These are phyloP conservation scores for Mormyrus lacerda DNA, from an alignment of 2,113 vertebrate species.

Conservation along the genomic window DNA sequence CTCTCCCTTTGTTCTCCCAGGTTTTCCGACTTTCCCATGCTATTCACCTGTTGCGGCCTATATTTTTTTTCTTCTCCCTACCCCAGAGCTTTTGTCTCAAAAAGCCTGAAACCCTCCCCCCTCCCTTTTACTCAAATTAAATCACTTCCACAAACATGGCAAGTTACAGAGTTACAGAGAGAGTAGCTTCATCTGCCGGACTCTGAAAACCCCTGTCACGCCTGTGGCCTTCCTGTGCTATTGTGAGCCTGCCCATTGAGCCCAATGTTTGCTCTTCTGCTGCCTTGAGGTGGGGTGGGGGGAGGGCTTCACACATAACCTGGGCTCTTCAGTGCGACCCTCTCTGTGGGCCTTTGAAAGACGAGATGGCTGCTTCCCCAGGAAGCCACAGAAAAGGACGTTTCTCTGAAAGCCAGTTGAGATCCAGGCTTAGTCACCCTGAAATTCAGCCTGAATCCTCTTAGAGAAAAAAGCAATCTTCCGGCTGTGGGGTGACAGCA, in stretches of 20 bases:
- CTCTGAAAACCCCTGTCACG: not conserved
- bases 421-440: constrained; percentile 3
- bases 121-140: not conserved
- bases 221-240: not conserved
- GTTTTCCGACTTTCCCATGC: constrained; percentile 46
- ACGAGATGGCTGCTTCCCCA: not conserved
- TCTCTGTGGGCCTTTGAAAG: not conserved
- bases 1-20: constrained; percentile 50
- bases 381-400: not conserved
- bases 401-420: not conserved
- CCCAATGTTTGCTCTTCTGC: not conserved
- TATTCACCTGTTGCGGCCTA: constrained; percentile 41
- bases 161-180: not conserved
- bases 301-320: not conserved
- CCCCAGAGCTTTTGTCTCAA: constrained; percentile 24
- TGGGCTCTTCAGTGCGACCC: not conserved
- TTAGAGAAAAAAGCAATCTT: not conserved
- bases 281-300: not conserved
- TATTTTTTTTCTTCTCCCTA: constrained; percentile 23
- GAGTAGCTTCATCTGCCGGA: not conserved
- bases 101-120: constrained; percentile 25
- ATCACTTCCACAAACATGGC: not conserved
- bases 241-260: not conserved
- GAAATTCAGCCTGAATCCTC: constrained; percentile 10
- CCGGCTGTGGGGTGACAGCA: not conserved